These are phyloP conservation scores for Brassicogethes aeneus DNA, from an alignment of 2,888 invertebrate species.

Conservation along the genomic window DNA sequence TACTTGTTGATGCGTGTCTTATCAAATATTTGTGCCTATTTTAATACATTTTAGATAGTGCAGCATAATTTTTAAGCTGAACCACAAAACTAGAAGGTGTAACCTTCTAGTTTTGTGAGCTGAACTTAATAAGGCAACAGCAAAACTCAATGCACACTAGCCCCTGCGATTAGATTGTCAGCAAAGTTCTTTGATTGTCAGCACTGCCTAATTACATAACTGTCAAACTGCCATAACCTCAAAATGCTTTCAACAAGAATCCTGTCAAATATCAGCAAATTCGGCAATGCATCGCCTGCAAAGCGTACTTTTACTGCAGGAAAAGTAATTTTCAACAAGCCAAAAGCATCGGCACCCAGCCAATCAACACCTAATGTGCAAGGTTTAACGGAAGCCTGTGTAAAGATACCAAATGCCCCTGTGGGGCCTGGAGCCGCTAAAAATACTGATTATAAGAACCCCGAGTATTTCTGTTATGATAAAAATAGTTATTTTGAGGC, in stretches of 20 bases:
- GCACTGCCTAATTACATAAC: constrained; percentile 2
- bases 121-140: no score
- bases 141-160: no score
- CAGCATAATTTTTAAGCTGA: no score
- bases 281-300: constrained; percentile 22
- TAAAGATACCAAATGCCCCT: constrained; percentile 45
- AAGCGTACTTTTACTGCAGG: constrained; percentile 26
- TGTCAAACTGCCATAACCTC: background rate
- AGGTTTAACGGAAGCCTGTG: constrained; percentile 54
- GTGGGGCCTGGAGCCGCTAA: constrained; percentile 69
- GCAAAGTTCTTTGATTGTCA: no score
- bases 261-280: constrained; percentile 13
- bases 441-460: constrained; percentile 64
- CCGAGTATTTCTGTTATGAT: constrained; percentile 80
- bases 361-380: constrained; percentile 43
- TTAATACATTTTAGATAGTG: no score
- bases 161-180: no score
- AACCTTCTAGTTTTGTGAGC: no score
- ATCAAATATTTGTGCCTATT: no score
- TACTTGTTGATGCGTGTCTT: no score
- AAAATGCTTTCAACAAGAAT: constrained; percentile 1
- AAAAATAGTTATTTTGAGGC: constrained; percentile 71
- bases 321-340: constrained; percentile 29
- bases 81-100: no score
- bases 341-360: constrained; percentile 5